A percentile compares a stretch with the other conserved stretches of the same genome.
Evolutionary conservation across 2,797 vertebrate species (phyloP).

Genomic region (Petrocephalus sullivani): DNA sequence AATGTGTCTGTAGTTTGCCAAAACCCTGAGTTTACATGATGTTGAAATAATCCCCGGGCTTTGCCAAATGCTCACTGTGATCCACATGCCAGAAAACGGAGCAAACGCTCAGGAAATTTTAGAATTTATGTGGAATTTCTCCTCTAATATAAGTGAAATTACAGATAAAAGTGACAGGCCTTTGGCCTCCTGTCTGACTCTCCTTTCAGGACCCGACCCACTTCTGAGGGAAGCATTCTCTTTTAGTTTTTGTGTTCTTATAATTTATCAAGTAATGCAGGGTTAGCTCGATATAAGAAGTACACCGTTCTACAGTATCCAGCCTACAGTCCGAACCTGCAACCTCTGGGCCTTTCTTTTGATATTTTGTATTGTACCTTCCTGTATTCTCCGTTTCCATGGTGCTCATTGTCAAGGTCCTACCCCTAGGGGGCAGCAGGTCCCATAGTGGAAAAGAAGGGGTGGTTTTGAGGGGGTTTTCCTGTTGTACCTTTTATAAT

Average conservation of each 20-base stretch:
- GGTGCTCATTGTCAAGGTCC: background rate
- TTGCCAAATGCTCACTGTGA: background rate
- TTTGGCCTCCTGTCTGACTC: background rate
- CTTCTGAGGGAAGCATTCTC: background rate
- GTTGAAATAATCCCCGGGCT: background rate
- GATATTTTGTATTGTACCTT: background rate
- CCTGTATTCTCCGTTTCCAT: background rate
- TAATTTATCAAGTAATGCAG: background rate
- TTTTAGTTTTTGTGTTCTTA: background rate
- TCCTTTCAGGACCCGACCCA: background rate
- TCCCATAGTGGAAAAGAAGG: background rate
- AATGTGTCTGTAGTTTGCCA: background rate
- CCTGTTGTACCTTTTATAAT: background rate
- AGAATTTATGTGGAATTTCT: constrained; percentile 10
- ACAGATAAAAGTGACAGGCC: background rate
- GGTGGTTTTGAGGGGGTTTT: too few relatives aligned
- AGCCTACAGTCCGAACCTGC: background rate
- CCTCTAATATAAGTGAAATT: background rate
- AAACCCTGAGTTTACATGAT: background rate
- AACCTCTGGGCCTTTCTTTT: background rate
- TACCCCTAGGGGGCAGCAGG: constrained; percentile 17
- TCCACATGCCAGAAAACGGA: background rate
- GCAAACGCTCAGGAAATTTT: background rate
- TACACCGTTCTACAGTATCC: background rate
- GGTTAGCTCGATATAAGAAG: background rate